phyloP scores from a whole-genome alignment of 2,888 invertebrate species.

The Zaprionus lineosus region DNA sequence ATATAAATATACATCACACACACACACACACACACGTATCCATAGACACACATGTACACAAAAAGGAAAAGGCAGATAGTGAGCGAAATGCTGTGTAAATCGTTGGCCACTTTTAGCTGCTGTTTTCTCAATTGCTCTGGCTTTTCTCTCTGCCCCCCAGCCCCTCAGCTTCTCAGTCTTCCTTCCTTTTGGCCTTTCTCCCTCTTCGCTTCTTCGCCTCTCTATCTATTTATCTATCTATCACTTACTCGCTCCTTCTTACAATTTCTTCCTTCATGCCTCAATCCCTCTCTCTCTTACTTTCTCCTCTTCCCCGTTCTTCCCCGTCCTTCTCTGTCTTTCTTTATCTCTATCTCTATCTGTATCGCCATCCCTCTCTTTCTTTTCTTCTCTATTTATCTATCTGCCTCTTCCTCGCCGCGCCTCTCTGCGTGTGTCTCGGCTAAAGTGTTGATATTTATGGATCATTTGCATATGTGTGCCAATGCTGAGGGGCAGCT shows the following conservation, averaged over 20 bases:
- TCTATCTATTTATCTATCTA: not conserved
- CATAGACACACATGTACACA: not conserved
- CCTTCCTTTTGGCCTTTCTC: too few species aligned
- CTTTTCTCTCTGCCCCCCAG: conserved; percentile 1
- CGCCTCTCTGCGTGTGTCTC: conserved; percentile 12
- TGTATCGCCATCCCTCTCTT: not conserved
- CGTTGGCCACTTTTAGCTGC: conserved; percentile 67
- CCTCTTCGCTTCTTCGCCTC: too few species aligned
- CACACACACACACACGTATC: conserved; percentile 26
- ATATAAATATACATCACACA: conserved; percentile 1
- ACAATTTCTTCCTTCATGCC: too few species aligned
- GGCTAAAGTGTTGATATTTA: conserved; percentile 73
- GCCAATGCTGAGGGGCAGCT: conserved; percentile 44
- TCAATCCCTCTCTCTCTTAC: not conserved
- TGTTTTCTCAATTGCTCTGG: conserved; percentile 57
- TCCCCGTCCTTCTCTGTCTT: not conserved
- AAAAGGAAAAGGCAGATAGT: conserved; percentile 26
- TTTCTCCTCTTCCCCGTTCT: not conserved
- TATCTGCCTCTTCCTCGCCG: not conserved
- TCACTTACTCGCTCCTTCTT: not conserved
- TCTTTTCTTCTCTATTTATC: not conserved
- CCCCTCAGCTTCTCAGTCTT: conserved; percentile 1
- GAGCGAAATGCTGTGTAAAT: conserved; percentile 55
- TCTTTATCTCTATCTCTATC: not conserved
- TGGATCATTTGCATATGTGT: conserved; percentile 77